These are phyloP conservation scores for Hemicrepidius hirtus DNA, from an alignment of 2,888 invertebrate genomes.

Conservation along the genomic window DNA sequence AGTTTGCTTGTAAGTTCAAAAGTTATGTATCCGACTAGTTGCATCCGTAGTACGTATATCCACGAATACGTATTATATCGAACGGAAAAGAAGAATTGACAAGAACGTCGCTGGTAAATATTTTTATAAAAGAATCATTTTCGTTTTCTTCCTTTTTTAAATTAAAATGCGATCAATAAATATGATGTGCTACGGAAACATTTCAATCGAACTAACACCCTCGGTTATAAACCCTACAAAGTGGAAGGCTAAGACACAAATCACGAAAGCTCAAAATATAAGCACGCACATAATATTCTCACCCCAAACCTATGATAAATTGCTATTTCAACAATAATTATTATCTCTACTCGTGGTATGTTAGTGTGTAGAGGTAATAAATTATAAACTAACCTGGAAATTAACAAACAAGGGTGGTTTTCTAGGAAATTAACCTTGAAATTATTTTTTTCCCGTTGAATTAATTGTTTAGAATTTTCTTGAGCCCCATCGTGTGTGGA, in stretches of 20 bases:
- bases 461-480: too few species aligned
- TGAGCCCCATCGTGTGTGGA: too few species aligned
- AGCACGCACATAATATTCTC: constrained; percentile 18
- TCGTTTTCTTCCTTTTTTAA: not conserved
- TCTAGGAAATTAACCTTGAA: not conserved
- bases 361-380: constrained; percentile 12
- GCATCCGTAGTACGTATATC: too few species aligned
- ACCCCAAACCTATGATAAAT: constrained; percentile 15
- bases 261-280: constrained; percentile 19
- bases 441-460: too few species aligned
- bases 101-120: too few species aligned
- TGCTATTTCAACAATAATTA: constrained; percentile 27
- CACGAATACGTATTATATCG: too few species aligned
- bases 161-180: constrained; percentile 3
- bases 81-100: too few species aligned
- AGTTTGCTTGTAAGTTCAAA: not conserved
- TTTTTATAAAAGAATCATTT: too few species aligned
- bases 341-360: constrained; percentile 12
- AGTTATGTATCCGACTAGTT: too few species aligned
- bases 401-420: not conserved
- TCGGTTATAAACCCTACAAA: constrained; percentile 19
- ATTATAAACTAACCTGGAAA: not conserved
- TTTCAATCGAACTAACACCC: constrained; percentile 28
- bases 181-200: constrained; percentile 11
- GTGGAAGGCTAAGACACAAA: constrained; percentile 20